Evolutionary conservation across 2,797 vertebrate genomes (phyloP).

Genomic region (Schizopygopsis pylzovi): DNA sequence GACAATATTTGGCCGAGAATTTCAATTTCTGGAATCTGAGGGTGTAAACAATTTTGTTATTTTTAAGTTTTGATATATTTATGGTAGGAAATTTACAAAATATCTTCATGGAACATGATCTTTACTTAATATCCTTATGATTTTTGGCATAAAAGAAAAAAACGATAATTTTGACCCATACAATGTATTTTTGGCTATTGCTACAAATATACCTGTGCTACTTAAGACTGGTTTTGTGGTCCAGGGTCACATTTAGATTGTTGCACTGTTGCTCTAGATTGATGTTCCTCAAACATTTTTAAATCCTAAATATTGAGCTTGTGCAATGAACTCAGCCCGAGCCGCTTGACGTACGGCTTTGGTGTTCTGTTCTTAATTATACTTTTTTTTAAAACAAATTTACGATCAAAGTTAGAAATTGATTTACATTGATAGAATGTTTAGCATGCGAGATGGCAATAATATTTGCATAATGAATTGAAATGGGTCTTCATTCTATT

Average conservation of each 20-base stretch:
- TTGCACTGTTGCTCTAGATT: not conserved
- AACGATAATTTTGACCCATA: not conserved
- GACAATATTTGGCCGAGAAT: not conserved
- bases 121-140: not conserved
- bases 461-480: not conserved
- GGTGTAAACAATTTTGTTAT: too few species aligned
- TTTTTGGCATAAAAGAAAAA: not conserved
- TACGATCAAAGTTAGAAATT: not conserved
- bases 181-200: not conserved
- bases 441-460: not conserved
- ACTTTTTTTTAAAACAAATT: not conserved
- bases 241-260: not conserved
- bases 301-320: not conserved
- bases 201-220: not conserved
- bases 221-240: not conserved
- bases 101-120: not conserved
- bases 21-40: not conserved
- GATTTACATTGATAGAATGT: not conserved
- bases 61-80: not conserved
- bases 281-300: not conserved
- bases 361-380: not conserved
- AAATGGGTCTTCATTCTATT: not conserved
- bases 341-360: not conserved
- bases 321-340: not conserved
- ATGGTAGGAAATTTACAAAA: too few species aligned